Percentiles rank a stretch among this genome's conserved stretches.
Evolutionary conservation across 37 sponge, comb jelly and placozoan species (phyloP).

Genomic region (Haliclona indistincta): DNA sequence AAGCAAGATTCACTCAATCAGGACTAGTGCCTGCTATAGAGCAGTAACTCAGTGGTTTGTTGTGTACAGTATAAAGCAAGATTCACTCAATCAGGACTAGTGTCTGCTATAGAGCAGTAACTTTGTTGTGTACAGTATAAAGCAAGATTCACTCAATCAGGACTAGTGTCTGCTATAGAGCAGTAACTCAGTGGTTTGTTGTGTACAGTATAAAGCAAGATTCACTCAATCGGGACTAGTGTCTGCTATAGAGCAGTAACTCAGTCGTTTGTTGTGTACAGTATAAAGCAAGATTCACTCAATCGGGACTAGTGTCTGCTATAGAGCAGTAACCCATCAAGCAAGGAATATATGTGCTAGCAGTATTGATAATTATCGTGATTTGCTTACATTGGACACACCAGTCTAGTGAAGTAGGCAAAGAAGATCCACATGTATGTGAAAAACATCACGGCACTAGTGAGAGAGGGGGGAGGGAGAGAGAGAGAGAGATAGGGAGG

Average conservation of each 20-base stretch:
- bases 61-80: no score
- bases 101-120: not conserved
- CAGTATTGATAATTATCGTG: not conserved
- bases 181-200: no score
- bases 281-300: not conserved
- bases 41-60: no score
- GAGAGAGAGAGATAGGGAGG: no score
- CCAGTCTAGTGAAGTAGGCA: constrained; percentile 5
- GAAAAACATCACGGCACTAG: constrained; percentile 19
- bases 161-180: not conserved
- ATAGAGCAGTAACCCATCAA: no score
- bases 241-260: not conserved
- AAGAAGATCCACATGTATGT: constrained; percentile 21
- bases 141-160: not conserved
- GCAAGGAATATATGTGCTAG: no score
- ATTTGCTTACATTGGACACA: not conserved
- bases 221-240: not conserved
- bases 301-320: not conserved
- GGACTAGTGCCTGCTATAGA: not conserved
- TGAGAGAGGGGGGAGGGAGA: not conserved
- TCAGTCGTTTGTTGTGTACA: no score
- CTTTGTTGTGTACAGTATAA: no score
- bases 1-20: not conserved
- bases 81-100: not conserved
- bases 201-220: no score